Conservation (phyloP, 2,113 vertebrate species). For the Sigmodon hispidus region DNA sequence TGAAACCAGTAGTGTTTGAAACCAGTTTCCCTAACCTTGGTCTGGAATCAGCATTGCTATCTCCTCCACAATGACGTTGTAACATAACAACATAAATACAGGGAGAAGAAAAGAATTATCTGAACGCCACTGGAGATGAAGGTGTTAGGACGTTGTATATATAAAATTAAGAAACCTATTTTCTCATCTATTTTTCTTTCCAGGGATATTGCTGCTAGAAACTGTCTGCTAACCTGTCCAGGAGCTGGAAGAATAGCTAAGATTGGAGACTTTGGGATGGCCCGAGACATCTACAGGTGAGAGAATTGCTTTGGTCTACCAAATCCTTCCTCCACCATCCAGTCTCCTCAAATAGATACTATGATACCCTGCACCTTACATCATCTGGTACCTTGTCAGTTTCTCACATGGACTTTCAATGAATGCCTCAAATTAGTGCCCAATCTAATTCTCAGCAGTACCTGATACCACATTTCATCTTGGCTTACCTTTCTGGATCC, state of each 20-base stretch:
- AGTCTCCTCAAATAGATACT: fast-evolving
- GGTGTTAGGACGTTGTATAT: neutral
- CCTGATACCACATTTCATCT: neutral
- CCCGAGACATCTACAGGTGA: conserved; percentile 98
- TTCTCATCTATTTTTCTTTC: conserved; percentile 60
- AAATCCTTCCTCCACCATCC: neutral
- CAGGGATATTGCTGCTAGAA: conserved; percentile 98
- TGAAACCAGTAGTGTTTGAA: neutral
- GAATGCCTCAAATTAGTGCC: neutral
- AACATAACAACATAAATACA: neutral
- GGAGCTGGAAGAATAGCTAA: conserved; percentile 95
- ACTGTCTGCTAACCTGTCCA: conserved; percentile 97
- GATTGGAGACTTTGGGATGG: conserved; percentile 99
- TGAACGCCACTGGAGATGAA: conserved; percentile 3
- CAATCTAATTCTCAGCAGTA: neutral
- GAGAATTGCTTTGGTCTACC: fast-evolving
- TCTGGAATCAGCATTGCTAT: neutral
- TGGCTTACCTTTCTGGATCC: neutral
- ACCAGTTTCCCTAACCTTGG: neutral
- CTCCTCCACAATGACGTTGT: neutral
- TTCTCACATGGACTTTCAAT: neutral
- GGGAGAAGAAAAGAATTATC: neutral
- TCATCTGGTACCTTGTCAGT: neutral
- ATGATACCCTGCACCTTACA: neutral
- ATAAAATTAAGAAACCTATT: neutral